Evolutionary conservation across 1,140 invertebrate species (phyloP).

Genomic region (Gryon sp.): DNA sequence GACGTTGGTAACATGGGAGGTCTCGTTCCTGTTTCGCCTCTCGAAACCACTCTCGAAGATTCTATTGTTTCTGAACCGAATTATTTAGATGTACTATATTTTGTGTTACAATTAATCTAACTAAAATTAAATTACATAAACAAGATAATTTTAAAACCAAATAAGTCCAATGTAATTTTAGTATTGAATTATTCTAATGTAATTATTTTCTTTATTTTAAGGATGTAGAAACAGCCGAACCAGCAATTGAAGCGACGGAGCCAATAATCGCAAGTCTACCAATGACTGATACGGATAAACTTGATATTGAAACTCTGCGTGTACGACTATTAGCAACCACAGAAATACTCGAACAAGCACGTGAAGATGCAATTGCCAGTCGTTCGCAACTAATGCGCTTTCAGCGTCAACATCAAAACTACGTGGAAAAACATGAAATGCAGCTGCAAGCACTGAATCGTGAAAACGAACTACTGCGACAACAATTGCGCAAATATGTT

Average conservation of each 20-base stretch:
- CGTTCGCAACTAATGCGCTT: constrained; percentile 73
- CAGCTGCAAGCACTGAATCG: constrained; percentile 80
- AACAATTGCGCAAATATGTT: constrained; percentile 94
- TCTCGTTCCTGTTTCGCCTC: constrained; percentile 74
- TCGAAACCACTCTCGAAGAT: constrained; percentile 74
- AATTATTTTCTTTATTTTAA: constrained; percentile 43
- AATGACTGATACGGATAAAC: constrained; percentile 64
- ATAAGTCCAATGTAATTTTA: too few species aligned
- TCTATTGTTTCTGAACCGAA: constrained; percentile 70
- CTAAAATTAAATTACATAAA: constrained; percentile 5
- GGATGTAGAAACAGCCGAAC: constrained; percentile 72
- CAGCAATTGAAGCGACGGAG: constrained; percentile 75
- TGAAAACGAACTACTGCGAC: constrained; percentile 92
- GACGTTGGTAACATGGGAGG: constrained; percentile 73
- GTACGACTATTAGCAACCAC: constrained; percentile 70
- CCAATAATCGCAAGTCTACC: constrained; percentile 63
- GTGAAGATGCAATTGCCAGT: constrained; percentile 73
- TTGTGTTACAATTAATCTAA: not conserved
- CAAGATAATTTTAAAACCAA: not conserved
- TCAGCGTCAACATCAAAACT: constrained; percentile 77
- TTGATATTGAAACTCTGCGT: constrained; percentile 72
- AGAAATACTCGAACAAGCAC: constrained; percentile 75
- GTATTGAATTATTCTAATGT: not conserved
- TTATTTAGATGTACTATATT: constrained; percentile 75
- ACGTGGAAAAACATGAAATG: constrained; percentile 76